Evolutionary conservation across 2,113 vertebrate genomes (phyloP).

Genomic region (Zosterops pallidus): DNA sequence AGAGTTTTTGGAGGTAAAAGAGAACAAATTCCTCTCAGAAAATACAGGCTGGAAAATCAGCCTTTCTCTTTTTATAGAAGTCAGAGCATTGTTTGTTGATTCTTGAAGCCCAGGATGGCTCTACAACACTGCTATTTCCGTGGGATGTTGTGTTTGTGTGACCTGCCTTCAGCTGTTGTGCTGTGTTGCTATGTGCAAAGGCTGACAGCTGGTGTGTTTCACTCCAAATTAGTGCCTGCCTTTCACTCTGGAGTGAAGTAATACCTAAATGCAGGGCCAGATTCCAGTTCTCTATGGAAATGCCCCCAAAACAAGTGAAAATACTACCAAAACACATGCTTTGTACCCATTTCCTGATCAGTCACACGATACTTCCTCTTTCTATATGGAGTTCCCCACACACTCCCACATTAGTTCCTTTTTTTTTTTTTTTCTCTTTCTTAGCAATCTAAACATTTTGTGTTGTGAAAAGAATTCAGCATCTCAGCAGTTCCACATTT

Average conservation of each 20-base stretch:
- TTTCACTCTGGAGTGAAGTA: not conserved
- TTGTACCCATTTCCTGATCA: slow-evolving; percentile 52
- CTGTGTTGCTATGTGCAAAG: not conserved
- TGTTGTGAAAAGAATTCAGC: slow-evolving; percentile 5
- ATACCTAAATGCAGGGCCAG: not conserved
- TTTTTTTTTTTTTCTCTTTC: not conserved
- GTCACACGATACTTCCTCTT: slow-evolving; percentile 30
- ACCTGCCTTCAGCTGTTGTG: slow-evolving; percentile 31
- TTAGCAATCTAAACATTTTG: not conserved
- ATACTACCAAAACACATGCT: slow-evolving; percentile 39
- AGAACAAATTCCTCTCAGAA: not conserved
- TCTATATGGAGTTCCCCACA: slow-evolving; percentile 31
- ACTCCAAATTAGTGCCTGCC: slow-evolving; percentile 1
- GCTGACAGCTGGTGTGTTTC: slow-evolving; percentile 26
- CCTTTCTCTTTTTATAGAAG: not conserved
- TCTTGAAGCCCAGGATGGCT: not conserved
- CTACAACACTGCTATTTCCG: not conserved
- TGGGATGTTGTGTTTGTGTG: not conserved
- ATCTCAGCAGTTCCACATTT: slow-evolving; percentile 12
- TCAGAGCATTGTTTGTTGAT: not conserved
- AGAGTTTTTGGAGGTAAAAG: not conserved
- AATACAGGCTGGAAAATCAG: not conserved
- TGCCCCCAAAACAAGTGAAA: slow-evolving; percentile 58
- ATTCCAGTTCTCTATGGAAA: slow-evolving; percentile 62
- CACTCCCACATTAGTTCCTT: not conserved